Evolutionary conservation across 2,888 invertebrate genomes (phyloP), one percentile per base, ranked within the genome.

Genomic region (Dolichomitus sp.): DNA sequence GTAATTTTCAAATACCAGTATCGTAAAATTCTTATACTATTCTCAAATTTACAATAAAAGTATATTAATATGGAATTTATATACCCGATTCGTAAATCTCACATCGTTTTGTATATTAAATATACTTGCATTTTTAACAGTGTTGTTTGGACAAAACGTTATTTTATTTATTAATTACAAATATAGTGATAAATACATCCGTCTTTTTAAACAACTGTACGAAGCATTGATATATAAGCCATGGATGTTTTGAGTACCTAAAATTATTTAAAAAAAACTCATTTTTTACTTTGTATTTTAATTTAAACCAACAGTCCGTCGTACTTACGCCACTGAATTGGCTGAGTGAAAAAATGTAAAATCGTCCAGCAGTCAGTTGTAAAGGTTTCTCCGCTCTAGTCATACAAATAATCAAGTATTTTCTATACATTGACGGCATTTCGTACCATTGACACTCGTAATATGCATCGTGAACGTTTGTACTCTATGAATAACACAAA

Each of bases 371-470:
- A 2, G 76, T 82, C 27, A 84, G 68, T 37, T 68, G 59, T 9
- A 80, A 19, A 27, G 80, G 84, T 9, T 50, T 77, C 86, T 95
- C 95, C 88, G 95, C 94, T 1, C 95, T 93, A 85, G 94, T 94
- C 93, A 96, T 94, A 4, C 95, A 94, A 59, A 95, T 93, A 76
- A 94, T 89, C 27, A 96, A 88, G 4, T 91, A 90, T 14, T 93
- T 93, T 17, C 93, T 93, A 87, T 95, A 95, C 73, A 88, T 89
- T 0, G 86, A 86, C 69, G 94, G 91, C 88, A 95, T 95, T 9
- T 95, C 94, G 66, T 94, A 93, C 95, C 96, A 96, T 1, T 94
- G 94, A 83, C 95, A 94, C 66, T 94, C 93, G 87, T 95, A 95
- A 84, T 95, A 89, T 54, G 94, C 94, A 37, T 94, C 93, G 0